These are phyloP conservation scores for Phodopus roborovskii DNA, from an alignment of 2,113 vertebrate species.

Conservation along the genomic window DNA sequence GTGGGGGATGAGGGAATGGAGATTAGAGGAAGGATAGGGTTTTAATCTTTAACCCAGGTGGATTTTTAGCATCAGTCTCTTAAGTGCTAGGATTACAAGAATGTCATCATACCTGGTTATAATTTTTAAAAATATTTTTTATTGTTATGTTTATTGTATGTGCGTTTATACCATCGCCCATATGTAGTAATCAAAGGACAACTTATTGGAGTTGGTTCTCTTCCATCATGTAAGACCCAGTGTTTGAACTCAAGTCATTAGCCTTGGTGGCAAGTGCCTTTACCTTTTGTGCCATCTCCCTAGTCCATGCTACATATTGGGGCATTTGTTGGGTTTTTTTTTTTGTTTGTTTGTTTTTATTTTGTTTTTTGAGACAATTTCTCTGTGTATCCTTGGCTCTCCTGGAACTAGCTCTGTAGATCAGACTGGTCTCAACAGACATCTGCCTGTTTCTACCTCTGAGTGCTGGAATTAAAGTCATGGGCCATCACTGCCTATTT, in stretches of 20 bases:
- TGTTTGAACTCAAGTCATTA: not conserved
- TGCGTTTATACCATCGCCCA: not conserved
- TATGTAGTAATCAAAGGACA: not conserved
- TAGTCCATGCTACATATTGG: not conserved
- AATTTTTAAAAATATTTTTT: not conserved
- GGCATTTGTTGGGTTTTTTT: too few relatives aligned
- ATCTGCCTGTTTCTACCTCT: not conserved
- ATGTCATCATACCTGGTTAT: not conserved
- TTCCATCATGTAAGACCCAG: not conserved
- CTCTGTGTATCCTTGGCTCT: not conserved
- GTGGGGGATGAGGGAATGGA: not conserved
- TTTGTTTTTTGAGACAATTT: not conserved
- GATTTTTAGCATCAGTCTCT: too few relatives aligned
- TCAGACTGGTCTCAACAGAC: not conserved
- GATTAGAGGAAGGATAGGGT: not conserved
- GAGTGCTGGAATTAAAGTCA: not conserved
- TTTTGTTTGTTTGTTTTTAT: not conserved
- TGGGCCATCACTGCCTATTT: not conserved
- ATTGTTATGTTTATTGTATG: not conserved
- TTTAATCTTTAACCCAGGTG: not conserved
- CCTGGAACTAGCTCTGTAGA: too few relatives aligned
- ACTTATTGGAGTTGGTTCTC: not conserved
- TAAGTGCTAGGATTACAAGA: not conserved
- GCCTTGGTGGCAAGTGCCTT: not conserved
- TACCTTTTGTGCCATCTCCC: not conserved